Percentiles rank a stretch among this genome's conserved stretches.
These are phyloP conservation scores for Mesitornis unicolor DNA, from an alignment of 2,113 vertebrate species.

Conservation along the genomic window DNA sequence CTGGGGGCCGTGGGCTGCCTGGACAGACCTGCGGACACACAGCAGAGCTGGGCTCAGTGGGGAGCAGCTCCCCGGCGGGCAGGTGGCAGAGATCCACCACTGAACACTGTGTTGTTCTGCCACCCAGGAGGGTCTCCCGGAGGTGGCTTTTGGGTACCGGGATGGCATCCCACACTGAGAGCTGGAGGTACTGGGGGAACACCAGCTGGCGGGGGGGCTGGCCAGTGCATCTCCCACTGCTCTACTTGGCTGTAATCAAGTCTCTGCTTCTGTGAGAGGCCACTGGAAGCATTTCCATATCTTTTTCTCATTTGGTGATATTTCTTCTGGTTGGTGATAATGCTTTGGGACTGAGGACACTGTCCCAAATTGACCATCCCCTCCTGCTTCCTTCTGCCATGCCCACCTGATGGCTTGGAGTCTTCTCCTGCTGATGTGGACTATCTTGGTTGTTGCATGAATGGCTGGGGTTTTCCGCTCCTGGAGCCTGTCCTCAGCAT, in stretches of 20 bases:
- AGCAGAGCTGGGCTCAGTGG: fast-evolving
- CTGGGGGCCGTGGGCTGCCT: background rate
- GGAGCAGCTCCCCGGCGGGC: background rate
- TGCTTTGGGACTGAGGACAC: background rate
- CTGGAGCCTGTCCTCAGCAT: background rate
- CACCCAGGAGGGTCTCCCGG: background rate
- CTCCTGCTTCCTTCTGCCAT: background rate
- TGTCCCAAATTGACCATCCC: background rate
- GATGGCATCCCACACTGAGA: background rate
- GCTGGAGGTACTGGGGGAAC: background rate
- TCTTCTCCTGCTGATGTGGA: background rate
- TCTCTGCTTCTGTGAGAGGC: background rate
- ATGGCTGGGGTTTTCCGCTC: background rate
- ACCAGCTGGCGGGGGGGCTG: fast-evolving
- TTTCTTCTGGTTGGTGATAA: background rate
- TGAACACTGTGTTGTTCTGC: background rate
- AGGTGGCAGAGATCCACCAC: fast-evolving
- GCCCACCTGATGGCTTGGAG: background rate
- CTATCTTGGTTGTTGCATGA: background rate
- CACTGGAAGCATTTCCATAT: background rate
- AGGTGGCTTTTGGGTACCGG: background rate
- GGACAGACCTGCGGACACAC: fast-evolving
- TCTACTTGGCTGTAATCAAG: background rate
- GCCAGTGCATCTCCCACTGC: background rate
- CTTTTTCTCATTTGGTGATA: background rate